phyloP scores from a whole-genome alignment of 2,113 vertebrate genomes.

The Hyla sarda region DNA sequence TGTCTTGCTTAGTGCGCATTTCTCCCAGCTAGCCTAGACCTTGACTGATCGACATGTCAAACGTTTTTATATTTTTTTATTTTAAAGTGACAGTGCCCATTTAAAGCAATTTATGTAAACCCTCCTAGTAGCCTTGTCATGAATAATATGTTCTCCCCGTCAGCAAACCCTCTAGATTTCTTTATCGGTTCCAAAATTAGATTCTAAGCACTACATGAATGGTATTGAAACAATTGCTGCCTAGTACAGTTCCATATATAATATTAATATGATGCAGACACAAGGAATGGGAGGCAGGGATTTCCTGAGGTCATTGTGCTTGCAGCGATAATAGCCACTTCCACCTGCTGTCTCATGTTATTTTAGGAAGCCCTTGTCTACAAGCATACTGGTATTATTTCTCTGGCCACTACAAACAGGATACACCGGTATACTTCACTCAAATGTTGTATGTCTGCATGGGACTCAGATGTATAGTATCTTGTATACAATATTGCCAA shows the following conservation, averaged over 20 bases:
- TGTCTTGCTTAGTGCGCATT: too few relatives aligned
- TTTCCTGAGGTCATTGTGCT: slow-evolving; percentile 57
- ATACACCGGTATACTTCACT: slow-evolving; percentile 53
- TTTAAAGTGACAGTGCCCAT: too few relatives aligned
- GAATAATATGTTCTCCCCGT: not conserved
- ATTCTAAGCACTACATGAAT: not conserved
- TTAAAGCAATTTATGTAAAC: not conserved
- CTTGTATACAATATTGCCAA: not conserved
- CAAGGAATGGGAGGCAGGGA: slow-evolving; percentile 25
- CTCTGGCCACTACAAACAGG: slow-evolving; percentile 31
- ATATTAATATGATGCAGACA: slow-evolving; percentile 37
- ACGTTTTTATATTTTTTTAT: too few relatives aligned
- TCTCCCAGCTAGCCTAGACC: too few relatives aligned
- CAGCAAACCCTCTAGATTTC: not conserved
- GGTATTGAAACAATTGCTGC: not conserved
- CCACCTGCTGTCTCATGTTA: slow-evolving; percentile 56
- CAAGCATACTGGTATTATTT: slow-evolving; percentile 13
- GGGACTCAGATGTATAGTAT: not conserved
- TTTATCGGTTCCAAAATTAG: not conserved
- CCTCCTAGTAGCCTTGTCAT: not conserved
- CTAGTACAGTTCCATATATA: not conserved
- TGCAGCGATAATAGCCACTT: slow-evolving; percentile 41
- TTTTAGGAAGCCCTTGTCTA: slow-evolving; percentile 56
- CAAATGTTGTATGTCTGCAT: not conserved
- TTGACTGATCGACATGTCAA: too few relatives aligned